phyloP scores from a whole-genome alignment of 1,140 invertebrate species.

The Euura lappo region DNA sequence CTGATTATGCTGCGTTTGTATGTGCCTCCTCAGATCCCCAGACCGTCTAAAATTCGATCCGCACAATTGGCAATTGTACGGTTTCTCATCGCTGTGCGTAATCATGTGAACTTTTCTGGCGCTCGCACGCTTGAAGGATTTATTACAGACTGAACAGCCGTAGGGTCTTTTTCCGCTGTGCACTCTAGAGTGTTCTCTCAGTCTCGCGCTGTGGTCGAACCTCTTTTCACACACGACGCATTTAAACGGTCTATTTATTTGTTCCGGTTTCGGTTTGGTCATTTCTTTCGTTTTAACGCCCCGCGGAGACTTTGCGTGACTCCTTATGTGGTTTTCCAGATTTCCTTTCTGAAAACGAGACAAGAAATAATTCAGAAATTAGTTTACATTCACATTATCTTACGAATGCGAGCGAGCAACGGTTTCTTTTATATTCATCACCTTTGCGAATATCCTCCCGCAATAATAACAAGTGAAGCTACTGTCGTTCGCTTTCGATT shows the following conservation, averaged over 20 bases:
- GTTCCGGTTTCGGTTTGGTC: conserved; percentile 38
- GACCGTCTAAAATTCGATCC: conserved; percentile 22
- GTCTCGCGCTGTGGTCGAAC: conserved; percentile 36
- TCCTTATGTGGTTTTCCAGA: no score
- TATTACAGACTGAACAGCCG: conserved; percentile 25
- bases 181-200: conserved; percentile 5
- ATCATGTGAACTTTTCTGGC: conserved; percentile 26
- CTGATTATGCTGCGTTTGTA: conserved; percentile 15
- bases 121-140: conserved; percentile 22
- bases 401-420: no score
- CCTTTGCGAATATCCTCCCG: no score
- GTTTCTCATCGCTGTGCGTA: conserved; percentile 36
- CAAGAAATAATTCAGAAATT: no score
- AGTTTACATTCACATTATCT: no score
- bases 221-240: conserved; percentile 61
- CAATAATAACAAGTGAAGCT: no score
- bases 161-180: conserved; percentile 19
- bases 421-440: no score
- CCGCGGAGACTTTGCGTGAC: conserved; percentile 27
- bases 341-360: no score
- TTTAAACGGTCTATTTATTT: conserved; percentile 46
- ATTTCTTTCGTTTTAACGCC: conserved; percentile 64
- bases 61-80: conserved; percentile 29
- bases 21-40: conserved; percentile 25
- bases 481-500: no score